Evolutionary conservation across 2,113 vertebrate genomes (phyloP).

Genomic region (Aplodontia rufa): DNA sequence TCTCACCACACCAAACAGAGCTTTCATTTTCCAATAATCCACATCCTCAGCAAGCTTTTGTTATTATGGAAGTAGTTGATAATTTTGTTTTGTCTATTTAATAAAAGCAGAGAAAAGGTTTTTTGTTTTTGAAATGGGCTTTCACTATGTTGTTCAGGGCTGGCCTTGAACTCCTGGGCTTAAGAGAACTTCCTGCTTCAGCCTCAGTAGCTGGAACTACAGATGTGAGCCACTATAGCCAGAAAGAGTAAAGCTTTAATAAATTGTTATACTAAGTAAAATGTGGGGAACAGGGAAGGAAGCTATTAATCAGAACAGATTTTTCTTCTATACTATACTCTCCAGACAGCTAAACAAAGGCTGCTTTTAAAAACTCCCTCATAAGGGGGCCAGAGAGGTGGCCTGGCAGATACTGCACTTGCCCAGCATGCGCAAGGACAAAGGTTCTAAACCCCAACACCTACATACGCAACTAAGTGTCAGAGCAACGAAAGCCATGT

Average conservation of each 20-base stretch:
- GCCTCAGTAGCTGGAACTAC: neutral
- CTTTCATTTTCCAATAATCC: conserved; percentile 10
- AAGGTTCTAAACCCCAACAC: too few species aligned
- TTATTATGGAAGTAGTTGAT: neutral
- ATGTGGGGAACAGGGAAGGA: too few species aligned
- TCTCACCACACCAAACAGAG: neutral
- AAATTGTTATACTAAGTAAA: conserved; percentile 31
- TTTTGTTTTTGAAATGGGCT: neutral
- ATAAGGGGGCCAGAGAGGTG: too few species aligned
- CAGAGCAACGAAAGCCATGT: too few species aligned
- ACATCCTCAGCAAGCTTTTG: neutral
- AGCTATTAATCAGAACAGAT: neutral
- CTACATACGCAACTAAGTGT: too few species aligned
- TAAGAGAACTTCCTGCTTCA: neutral
- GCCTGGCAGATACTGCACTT: too few species aligned
- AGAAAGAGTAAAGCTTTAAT: neutral
- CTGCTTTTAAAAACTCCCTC: conserved; percentile 13
- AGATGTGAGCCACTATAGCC: too few species aligned
- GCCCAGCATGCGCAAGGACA: too few species aligned
- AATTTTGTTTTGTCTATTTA: conserved; percentile 19
- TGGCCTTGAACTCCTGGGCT: neutral
- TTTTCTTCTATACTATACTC: neutral
- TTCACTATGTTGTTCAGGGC: neutral
- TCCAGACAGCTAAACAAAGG: conserved; percentile 51
- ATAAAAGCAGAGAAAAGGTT: neutral